phyloP scores from a whole-genome alignment of 2,113 vertebrate species.

The Archilochus colubris region DNA sequence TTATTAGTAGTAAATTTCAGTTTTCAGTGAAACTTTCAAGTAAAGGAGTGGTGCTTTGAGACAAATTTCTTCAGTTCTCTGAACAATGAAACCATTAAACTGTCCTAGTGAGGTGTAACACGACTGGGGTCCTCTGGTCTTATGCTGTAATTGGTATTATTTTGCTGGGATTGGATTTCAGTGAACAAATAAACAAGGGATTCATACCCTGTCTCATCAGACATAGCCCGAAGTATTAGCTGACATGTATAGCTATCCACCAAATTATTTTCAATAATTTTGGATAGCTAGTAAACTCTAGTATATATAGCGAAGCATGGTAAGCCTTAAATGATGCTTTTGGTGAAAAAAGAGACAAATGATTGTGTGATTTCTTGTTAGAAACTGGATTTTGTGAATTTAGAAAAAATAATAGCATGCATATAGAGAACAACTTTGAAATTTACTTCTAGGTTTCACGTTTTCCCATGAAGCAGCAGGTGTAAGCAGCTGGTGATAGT shows the following conservation, averaged over 20 bases:
- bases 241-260: neutral
- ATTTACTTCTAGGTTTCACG: neutral
- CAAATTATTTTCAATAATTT: constrained; percentile 10
- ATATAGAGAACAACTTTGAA: neutral
- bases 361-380: neutral
- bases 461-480: neutral
- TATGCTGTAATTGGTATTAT: neutral
- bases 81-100: neutral
- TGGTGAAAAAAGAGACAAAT: neutral
- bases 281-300: neutral
- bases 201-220: neutral
- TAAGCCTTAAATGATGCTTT: neutral
- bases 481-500: constrained; percentile 34
- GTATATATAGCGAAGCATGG: neutral
- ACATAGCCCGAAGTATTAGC: neutral
- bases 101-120: neutral
- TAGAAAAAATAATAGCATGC: neutral
- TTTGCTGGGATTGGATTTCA: neutral
- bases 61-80: neutral
- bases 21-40: neutral
- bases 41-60: neutral
- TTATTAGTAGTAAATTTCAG: neutral
- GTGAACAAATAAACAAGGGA: neutral
- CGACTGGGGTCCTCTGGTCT: neutral
- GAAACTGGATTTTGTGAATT: neutral